Conservation (phyloP, 2,888 invertebrate genomes). For the Clistopyga incitator region DNA sequence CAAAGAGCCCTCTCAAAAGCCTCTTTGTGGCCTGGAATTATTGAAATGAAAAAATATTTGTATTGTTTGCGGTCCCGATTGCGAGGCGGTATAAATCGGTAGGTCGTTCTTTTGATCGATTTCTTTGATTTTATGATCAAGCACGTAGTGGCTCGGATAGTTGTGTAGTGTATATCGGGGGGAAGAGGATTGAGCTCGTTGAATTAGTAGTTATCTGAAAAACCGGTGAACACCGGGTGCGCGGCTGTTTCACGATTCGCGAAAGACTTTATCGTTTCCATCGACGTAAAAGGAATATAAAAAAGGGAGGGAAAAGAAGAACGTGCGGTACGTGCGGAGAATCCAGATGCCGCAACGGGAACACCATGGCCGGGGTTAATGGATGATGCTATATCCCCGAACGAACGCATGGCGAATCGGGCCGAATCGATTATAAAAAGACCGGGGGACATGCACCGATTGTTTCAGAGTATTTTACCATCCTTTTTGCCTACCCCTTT, state of each 20-base stretch:
- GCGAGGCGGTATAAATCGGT: conserved; percentile 36
- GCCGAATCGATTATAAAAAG: conserved; percentile 58
- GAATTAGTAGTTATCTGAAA: conserved; percentile 66
- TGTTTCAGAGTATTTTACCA: conserved; percentile 27
- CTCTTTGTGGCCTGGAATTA: not conserved
- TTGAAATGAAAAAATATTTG: conserved; percentile 31
- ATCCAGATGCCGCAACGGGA: conserved; percentile 58
- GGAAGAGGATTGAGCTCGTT: conserved; percentile 56
- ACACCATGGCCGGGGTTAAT: conserved; percentile 53
- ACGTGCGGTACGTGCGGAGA: conserved; percentile 61
- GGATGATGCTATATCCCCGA: conserved; percentile 54
- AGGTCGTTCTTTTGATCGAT: conserved; percentile 48
- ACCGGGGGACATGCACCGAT: conserved; percentile 40
- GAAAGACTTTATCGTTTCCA: conserved; percentile 67
- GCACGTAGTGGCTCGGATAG: conserved; percentile 50
- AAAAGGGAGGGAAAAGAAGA: conserved; percentile 45
- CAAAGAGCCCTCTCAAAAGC: not conserved
- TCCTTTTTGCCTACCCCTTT: not conserved
- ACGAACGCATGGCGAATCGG: conserved; percentile 43
- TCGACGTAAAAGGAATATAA: conserved; percentile 64
- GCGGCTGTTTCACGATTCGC: conserved; percentile 60
- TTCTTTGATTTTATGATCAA: conserved; percentile 51
- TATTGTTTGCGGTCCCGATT: not conserved
- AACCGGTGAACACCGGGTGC: conserved; percentile 49
- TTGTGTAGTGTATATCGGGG: conserved; percentile 23